Evolutionary conservation across 2,113 vertebrate genomes (phyloP).

Genomic region (Globicephala melas): DNA sequence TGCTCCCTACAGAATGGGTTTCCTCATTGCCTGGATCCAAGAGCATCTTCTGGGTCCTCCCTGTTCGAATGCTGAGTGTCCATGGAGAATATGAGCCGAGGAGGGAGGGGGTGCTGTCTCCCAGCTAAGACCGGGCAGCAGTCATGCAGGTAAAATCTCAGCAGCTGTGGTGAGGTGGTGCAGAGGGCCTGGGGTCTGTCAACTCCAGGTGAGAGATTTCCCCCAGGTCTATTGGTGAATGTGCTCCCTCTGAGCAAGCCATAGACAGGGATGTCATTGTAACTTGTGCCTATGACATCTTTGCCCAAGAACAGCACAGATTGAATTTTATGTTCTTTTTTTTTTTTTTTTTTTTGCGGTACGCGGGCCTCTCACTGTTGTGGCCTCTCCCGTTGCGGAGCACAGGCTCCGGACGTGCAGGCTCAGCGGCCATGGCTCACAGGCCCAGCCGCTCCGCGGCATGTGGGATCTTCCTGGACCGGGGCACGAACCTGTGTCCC

Average conservation of each 20-base stretch:
- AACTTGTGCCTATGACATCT: background rate
- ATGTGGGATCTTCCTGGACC: too few species aligned
- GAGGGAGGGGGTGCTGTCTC: background rate
- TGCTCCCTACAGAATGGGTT: background rate
- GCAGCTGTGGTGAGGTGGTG: background rate
- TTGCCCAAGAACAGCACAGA: background rate
- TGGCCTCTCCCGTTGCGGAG: too few species aligned
- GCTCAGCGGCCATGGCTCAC: too few species aligned
- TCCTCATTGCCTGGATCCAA: background rate
- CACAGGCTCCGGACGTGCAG: too few species aligned
- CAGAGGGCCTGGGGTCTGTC: background rate
- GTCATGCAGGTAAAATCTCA: background rate
- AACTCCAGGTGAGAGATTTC: background rate
- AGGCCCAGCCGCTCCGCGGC: too few species aligned
- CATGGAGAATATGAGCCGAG: background rate
- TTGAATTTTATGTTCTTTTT: background rate
- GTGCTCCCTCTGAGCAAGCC: background rate
- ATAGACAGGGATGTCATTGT: background rate
- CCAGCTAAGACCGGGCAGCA: background rate
- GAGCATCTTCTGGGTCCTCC: slow-evolving; percentile 7
- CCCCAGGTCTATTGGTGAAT: background rate
- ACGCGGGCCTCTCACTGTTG: too few species aligned
- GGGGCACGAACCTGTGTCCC: too few species aligned
- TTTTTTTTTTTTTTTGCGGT: too few species aligned
- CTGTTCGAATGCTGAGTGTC: background rate